Base-by-base conservation (phyloP, 2,888 invertebrate genomes). In the Eupeodes luniger region DNA sequence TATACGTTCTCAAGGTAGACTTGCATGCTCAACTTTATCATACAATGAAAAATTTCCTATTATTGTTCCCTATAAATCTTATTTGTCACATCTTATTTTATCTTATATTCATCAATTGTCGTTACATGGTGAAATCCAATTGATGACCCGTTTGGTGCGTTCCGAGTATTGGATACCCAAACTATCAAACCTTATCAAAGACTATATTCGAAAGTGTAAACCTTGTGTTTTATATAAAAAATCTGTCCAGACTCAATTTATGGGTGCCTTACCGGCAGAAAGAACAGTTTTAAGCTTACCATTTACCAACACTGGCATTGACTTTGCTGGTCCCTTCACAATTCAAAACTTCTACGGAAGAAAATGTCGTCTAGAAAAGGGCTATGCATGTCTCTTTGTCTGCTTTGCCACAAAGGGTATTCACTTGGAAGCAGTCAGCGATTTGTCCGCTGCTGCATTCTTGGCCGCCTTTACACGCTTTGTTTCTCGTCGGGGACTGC, bases 71-170 rank as follows among this genome's bases (percentile, higher is more conserved):
- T 70, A 57, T 55, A 19, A 57, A 40, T 44, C n/a, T 27, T 19
- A 5, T 9, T 55, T 55, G n/a, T 10, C 36, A 2, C 5, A 36
- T 3, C 40, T 69, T 14, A 40, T 47, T 5, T 12, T 55, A 40
- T 36, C 53, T n/a, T 69, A 55, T 34, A 40, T 69, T 9, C 69
- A 69, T n/a, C 2, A 53, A 19, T 55, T 40, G 11, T 69, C 69
- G 1, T 40, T 69, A 12, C 57, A 72, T 34, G 59, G 72, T 1
- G 72, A 72, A 44, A 61, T 74, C 5, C 59, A 59, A 16, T 14
- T 57, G 19, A 19, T 19, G 19, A 19, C 19, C 19, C 19, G 19
- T 19, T 19, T 19, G 19, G 19, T 19, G 19, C 19, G 19, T 19
- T 19, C 19, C 19, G 19, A 19, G 19, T 19, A 19, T 19, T 19